Base-by-base conservation (phyloP, 2,888 invertebrate species). In the Xestoiulus laeticollis region DNA sequence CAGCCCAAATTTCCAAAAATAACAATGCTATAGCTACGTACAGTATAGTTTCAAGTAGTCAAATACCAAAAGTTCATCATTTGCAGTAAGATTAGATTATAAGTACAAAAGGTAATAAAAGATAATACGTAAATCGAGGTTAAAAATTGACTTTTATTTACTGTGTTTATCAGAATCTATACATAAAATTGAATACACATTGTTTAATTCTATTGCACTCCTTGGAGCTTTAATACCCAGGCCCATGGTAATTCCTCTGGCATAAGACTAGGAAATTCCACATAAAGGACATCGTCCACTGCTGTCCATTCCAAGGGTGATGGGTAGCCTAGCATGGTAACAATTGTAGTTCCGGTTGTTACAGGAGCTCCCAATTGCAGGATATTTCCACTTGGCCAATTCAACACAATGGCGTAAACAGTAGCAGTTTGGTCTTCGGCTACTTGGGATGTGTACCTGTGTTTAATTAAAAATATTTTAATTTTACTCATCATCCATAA, bases 361-460 rank as follows among this genome's bases (percentile, higher is more conserved):
- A 91, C 91, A 1, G 93, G 91, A 0, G 93, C 92, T 89, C 93
- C 93, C 12, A 95, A 91, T 30, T 91, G 89, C 14, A 96, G 91
- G 26, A 92, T 91, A 89, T 93, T 93, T 83, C 93, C 92, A 33
- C 91, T 91, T 0, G 96, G 96, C 96, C 96, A 97, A 2, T 93
- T 91, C 53, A 96, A 92, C 26, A 95, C 92, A 85, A 94, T 94
- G 0, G 95, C 96, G 91, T 95, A 97, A 19, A 96, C 93, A 33
- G 68, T 53, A 2, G 30, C 33, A 10, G 87, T 87, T 82, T 26
- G 48, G 88, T n/a, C 89, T 89, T 10, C 89, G 89, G 5, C 88
- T 59, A 53, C 22, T 90, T 90, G 87, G 59, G 88, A 91, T 90
- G 91, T 91, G 88, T 90, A 91, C 90, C 90, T 90, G 88, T 30